Conservation (phyloP, 2,797 vertebrate genomes). For the Uromys caudimaculatus region DNA sequence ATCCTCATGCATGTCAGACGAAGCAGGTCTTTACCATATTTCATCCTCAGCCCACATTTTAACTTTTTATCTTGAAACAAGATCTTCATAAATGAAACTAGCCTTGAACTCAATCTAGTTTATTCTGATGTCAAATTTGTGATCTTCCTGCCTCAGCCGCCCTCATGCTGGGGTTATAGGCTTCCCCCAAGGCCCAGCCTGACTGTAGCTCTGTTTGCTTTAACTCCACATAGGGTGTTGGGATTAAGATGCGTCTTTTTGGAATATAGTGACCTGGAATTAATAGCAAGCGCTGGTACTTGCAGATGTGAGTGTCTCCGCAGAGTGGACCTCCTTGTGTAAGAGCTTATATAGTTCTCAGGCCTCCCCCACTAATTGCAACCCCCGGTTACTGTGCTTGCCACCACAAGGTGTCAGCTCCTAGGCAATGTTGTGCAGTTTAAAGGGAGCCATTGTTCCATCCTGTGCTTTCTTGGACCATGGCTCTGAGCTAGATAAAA, state of each 20-base stretch:
- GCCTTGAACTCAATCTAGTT: not conserved
- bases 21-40: too few relatives aligned
- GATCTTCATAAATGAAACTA: not conserved
- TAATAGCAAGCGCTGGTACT: not conserved
- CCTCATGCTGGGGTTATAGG: not conserved
- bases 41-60: not conserved
- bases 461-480: constrained; percentile 43
- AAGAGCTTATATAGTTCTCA: constrained; percentile 6
- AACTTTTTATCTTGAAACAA: not conserved
- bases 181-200: not conserved
- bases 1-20: not conserved
- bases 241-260: constrained; percentile 33
- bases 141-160: not conserved
- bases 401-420: not conserved
- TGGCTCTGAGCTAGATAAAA: constrained; percentile 44
- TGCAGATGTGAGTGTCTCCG: not conserved
- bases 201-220: not conserved
- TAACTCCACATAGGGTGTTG: not conserved
- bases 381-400: not conserved
- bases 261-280: constrained; percentile 27
- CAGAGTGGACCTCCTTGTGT: constrained; percentile 32
- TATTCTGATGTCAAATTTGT: not conserved
- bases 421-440: constrained; percentile 8
- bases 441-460: constrained; percentile 66
- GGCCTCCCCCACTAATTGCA: not conserved